Percentiles rank a stretch among this genome's conserved stretches.
Evolutionary conservation across 2,797 vertebrate genomes (phyloP).

Genomic region (Macropus fuliginosus): DNA sequence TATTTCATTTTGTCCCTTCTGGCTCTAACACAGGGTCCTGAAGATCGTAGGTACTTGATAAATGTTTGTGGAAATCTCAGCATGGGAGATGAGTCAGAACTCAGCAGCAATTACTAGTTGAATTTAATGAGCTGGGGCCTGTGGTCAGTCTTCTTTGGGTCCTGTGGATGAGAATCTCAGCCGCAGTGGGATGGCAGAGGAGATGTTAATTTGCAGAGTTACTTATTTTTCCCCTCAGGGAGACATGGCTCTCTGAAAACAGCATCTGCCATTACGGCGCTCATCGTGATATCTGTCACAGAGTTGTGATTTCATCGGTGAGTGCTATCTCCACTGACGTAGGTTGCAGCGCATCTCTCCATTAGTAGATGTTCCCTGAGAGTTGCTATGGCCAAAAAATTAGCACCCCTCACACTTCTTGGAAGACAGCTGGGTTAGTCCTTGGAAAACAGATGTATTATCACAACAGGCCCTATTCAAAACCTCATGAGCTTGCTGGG

Average conservation of each 20-base stretch:
- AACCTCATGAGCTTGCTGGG: neutral
- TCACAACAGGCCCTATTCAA: neutral
- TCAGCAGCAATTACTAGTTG: neutral
- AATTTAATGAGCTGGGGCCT: neutral
- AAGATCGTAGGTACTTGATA: neutral
- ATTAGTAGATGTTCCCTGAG: neutral
- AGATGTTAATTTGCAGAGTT: slow-evolving; percentile 1
- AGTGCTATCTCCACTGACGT: neutral
- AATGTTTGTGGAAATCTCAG: neutral
- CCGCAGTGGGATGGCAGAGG: neutral
- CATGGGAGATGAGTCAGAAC: neutral
- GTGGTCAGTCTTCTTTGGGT: neutral
- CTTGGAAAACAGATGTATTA: neutral
- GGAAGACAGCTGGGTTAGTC: neutral
- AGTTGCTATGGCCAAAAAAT: neutral
- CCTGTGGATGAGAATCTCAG: neutral
- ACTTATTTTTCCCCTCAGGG: neutral
- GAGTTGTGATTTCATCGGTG: neutral
- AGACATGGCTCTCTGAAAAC: neutral
- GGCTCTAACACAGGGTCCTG: neutral
- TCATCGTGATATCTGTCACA: neutral
- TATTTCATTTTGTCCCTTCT: neutral
- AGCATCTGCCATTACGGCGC: neutral
- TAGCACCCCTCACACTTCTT: neutral
- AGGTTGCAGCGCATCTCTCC: neutral